Percentiles rank a stretch among this genome's conserved stretches.
phyloP scores from a whole-genome alignment of 2,113 vertebrate species.

The Gavialis gangeticus region DNA sequence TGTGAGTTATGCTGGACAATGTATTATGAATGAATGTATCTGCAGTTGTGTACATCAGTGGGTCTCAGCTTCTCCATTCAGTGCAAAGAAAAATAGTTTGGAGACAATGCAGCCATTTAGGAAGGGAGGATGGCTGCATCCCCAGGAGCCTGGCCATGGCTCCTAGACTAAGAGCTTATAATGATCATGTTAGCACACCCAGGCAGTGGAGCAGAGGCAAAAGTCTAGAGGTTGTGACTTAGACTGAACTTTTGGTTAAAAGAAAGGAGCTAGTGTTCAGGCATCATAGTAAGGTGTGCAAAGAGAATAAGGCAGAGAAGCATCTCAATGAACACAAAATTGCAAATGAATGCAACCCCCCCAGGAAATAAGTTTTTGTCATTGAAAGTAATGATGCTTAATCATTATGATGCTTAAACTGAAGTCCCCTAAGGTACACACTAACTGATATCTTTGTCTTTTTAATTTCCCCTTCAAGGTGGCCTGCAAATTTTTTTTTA shows the following conservation, averaged over 20 bases:
- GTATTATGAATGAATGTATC: conserved; percentile 33
- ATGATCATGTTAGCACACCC: neutral
- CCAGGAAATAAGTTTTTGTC: neutral
- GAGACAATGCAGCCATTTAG: neutral
- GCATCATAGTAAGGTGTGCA: neutral
- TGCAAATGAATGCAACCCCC: neutral
- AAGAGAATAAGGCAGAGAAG: neutral
- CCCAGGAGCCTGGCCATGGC: neutral
- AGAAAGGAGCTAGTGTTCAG: rapidly evolving
- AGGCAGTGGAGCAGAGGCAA: rapidly evolving
- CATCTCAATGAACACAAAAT: neutral
- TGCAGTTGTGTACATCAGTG: neutral
- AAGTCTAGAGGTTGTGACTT: neutral
- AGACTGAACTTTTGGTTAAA: neutral
- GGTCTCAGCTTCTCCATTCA: neutral
- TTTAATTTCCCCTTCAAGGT: neutral
- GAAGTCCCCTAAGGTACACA: neutral
- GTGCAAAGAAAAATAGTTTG: neutral
- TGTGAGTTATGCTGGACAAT: conserved; percentile 30
- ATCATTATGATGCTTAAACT: neutral
- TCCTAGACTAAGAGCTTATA: rapidly evolving
- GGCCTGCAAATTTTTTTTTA: rapidly evolving
- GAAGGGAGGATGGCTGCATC: rapidly evolving
- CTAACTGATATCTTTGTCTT: neutral
- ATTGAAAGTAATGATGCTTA: neutral